Percentiles rank a stretch among this genome's conserved stretches.
phyloP scores from a whole-genome alignment of 2,113 vertebrate species.

The Burhinus oedicnemus region DNA sequence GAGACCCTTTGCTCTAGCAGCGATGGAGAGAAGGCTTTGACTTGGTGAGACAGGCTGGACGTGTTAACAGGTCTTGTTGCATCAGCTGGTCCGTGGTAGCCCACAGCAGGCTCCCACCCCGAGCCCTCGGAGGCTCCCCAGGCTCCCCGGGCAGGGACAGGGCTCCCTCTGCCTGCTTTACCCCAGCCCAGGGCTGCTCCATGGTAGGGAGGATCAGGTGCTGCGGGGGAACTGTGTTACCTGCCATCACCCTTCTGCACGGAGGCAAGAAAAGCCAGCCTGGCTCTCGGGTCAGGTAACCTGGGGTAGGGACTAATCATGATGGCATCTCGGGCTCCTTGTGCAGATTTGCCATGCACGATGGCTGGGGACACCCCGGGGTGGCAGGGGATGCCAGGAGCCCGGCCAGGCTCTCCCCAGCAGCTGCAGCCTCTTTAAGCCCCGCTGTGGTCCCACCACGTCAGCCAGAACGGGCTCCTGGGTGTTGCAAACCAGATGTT shows the following conservation, averaged over 20 bases:
- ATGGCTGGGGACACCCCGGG: not conserved
- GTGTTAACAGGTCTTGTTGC: fast-evolving
- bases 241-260: fast-evolving
- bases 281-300: not conserved
- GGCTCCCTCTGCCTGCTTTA: not conserved
- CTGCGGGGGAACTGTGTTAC: no score
- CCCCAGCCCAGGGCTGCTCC: not conserved
- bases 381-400: not conserved
- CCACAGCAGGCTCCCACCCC: not conserved
- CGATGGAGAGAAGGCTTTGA: not conserved
- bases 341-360: fast-evolving
- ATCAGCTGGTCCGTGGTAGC: not conserved
- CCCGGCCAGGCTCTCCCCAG: not conserved
- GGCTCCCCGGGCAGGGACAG: not conserved
- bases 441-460: not conserved
- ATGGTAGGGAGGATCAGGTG: not conserved
- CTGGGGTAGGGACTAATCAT: not conserved
- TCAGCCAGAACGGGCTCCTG: not conserved
- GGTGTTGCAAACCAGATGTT: slow-evolving; percentile 14
- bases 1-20: not conserved
- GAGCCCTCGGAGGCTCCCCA: fast-evolving
- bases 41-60: not conserved
- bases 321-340: fast-evolving
- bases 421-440: not conserved
- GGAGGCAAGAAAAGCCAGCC: not conserved